A percentile compares a stretch with the other conserved stretches of the same genome.
Conservation (phyloP, 1,140 invertebrate genomes). For the Bombus haemorrhoidalis region DNA sequence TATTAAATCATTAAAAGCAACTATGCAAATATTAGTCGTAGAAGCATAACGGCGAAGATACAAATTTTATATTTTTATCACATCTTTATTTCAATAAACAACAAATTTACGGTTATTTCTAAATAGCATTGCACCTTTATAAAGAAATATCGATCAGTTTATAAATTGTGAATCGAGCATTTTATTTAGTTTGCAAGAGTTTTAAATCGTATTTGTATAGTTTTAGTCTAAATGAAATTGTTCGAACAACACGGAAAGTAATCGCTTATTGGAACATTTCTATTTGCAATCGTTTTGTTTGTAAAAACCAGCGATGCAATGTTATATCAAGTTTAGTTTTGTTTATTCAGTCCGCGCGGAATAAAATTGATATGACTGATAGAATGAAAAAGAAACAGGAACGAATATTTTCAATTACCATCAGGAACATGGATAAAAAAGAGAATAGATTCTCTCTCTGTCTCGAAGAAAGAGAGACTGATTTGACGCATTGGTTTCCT, state of each 20-base stretch:
- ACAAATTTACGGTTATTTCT: not conserved
- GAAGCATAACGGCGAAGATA: not conserved
- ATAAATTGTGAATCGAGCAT: not conserved
- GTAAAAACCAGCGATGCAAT: not conserved
- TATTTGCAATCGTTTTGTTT: not conserved
- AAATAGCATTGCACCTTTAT: not conserved
- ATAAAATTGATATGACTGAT: not conserved
- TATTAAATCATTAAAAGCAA: not conserved
- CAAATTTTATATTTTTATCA: too few relatives aligned
- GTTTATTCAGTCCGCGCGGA: not conserved
- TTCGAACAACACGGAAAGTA: not conserved
- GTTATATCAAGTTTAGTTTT: not conserved
- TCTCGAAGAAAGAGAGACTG: too few relatives aligned
- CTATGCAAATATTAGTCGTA: not conserved
- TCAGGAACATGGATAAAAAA: not conserved
- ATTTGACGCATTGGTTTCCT: not conserved
- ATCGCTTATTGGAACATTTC: not conserved
- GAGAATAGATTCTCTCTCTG: too few relatives aligned
- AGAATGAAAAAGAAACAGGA: not conserved
- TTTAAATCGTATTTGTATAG: not conserved
- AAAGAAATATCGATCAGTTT: not conserved
- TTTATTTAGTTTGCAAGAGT: not conserved
- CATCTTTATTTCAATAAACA: not conserved
- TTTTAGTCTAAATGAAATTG: constrained; percentile 5
- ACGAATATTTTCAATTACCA: constrained; percentile 11